These are phyloP conservation scores for Leguminivora glycinivorella DNA, from an alignment of 1,140 invertebrate species.

Conservation along the genomic window DNA sequence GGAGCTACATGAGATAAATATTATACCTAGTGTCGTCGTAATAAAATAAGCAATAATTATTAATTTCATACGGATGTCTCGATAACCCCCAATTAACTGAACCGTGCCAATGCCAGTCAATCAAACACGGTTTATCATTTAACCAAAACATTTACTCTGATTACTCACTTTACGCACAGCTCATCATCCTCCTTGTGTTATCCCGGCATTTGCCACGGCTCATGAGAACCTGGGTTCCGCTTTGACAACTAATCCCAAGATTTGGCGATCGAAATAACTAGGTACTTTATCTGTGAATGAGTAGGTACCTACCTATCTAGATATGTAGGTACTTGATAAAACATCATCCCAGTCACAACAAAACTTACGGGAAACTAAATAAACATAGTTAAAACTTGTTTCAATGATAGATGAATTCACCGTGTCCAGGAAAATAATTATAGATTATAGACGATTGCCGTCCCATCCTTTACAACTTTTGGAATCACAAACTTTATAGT, in stretches of 20 bases:
- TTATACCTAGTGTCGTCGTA: neutral
- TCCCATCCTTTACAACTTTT: neutral
- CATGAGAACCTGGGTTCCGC: no score
- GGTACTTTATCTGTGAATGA: no score
- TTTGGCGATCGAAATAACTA: no score
- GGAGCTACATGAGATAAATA: neutral
- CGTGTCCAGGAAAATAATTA: conserved; percentile 1
- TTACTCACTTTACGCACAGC: no score
- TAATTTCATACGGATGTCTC: conserved; percentile 3
- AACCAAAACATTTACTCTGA: conserved; percentile 11
- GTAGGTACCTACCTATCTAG: no score
- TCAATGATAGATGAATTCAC: conserved; percentile 6
- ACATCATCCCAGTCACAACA: neutral
- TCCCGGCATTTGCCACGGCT: no score
- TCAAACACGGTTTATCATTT: neutral
- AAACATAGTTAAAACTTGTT: conserved; percentile 3
- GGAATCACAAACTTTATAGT: neutral
- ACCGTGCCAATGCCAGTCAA: neutral
- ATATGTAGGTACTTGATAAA: no score
- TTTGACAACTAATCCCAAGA: no score
- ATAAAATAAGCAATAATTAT: conserved; percentile 11
- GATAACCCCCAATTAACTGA: conserved; percentile 6
- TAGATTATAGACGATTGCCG: neutral
- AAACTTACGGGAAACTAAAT: neutral
- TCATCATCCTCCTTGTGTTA: no score